These are phyloP conservation scores for Lates calcarifer DNA, from an alignment of 2,113 vertebrate species.

Conservation along the genomic window DNA sequence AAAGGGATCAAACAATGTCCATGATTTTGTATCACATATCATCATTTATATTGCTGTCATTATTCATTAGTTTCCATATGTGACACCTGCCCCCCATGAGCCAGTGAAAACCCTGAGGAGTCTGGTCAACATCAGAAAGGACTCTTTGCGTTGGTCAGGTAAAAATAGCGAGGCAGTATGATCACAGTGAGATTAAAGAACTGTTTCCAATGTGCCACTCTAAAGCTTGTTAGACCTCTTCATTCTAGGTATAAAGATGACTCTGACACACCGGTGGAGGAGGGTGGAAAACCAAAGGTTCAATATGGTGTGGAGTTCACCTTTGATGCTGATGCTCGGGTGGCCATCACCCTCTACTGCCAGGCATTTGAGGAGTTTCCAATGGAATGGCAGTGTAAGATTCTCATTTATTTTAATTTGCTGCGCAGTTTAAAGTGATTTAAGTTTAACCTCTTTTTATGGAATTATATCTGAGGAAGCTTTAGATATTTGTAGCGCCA, in stretches of 20 bases:
- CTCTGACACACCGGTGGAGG: constrained; percentile 89
- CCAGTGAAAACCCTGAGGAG: constrained; percentile 97
- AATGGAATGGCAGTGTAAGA: constrained; percentile 96
- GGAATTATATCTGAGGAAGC: background rate
- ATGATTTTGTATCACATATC: background rate
- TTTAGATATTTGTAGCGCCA: background rate
- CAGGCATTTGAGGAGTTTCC: constrained; percentile 96
- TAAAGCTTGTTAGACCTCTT: background rate
- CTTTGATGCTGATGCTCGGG: constrained; percentile 95
- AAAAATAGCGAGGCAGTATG: background rate
- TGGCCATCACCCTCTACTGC: constrained; percentile 97
- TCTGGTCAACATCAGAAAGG: constrained; percentile 98
- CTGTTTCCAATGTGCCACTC: background rate
- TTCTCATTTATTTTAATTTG: background rate
- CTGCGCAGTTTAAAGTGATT: too few relatives aligned
- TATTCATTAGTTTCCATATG: constrained; percentile 92
- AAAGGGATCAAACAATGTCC: background rate
- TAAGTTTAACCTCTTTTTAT: too few relatives aligned
- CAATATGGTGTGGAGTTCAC: constrained; percentile 98
- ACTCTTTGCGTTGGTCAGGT: constrained; percentile 97
- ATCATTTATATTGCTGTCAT: background rate
- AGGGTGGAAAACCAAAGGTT: constrained; percentile 91
- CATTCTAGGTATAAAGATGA: constrained; percentile 94
- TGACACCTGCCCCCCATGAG: constrained; percentile 97
- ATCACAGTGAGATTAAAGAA: background rate